Evolutionary conservation across 2,797 vertebrate genomes (phyloP), one percentile per base, ranked within the genome.

Genomic region (Premnoplex brunnescens): DNA sequence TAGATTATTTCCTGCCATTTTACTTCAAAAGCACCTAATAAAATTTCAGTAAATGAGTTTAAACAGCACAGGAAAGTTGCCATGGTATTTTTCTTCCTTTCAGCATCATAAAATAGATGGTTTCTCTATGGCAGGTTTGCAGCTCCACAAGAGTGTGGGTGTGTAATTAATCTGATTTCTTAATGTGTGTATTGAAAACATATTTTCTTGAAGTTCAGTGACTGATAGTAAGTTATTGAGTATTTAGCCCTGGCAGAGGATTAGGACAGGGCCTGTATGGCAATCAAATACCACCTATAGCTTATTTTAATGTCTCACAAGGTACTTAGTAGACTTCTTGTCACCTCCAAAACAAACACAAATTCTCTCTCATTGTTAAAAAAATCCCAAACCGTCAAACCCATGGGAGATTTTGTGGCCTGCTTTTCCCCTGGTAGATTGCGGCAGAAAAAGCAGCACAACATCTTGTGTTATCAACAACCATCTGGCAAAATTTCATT

Each of bases 401-500:
- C 27, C 51, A 19, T 0, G 0, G 62, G 74, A 83, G 77, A 54
- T 54, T 82, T 95, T 86, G 51, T 0, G 0, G 69, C n/a, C 48
- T 81, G 54, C 58, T 85, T 76, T 90, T 58, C 64, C 74, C 51
- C n/a, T 82, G 69, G 60, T 89, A 82, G 74, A 82, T 49, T 68
- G 55, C 56, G 72, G 64, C 28, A 92, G 85, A 63, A 91, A 92
- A 95, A 78, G 55, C 74, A 85, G 28, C 68, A 71, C 64, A 89
- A 74, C 59, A 82, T 83, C 71, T 84, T 92, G n/a, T 60, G 64
- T 84, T 93, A 90, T 73, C 94, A 92, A 18, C 66, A 85, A 41
- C 96, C 94, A 94, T 94, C 96, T 96, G 96, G 89, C 86, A 91
- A 85, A 91, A 89, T 76, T 88, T 83, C 81, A 87, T 84, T 91